Evolutionary conservation across 2,797 vertebrate genomes (phyloP), one percentile per base, ranked within the genome.

Genomic region (Myioborus miniatus): DNA sequence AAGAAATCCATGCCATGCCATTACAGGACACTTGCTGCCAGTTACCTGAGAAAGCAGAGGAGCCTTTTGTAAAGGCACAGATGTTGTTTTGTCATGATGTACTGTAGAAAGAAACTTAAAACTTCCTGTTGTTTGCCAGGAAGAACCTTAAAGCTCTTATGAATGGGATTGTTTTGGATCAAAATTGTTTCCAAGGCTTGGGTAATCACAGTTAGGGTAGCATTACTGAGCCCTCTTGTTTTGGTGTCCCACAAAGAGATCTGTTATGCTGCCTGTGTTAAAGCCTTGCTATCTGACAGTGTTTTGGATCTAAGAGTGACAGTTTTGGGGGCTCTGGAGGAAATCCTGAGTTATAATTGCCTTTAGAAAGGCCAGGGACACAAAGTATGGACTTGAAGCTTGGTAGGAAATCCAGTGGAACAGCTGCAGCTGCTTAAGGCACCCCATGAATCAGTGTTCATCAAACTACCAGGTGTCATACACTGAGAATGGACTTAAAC

Each of bases 271-370:
- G 62, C 41, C 58, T 70, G 9, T 62, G 64, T 80, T 86, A 39
- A 80, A 83, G 41, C 39, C 34, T 87, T 76, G 32, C 82, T 81
- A 74, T 77, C 53, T 41, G 37, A 39, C 37, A 39, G 37, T 39
- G 24, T 46, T 83, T 55, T 59, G 41, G 11, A 60, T 56, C 36
- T 29, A 30, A 78, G 58, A 64, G 44, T 50, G 44, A 37, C 81
- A 53, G 29, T 67, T 86, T 26, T 74, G 29, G 37, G 56, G 70
- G 27, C 80, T 55, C 36, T 84, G n/a, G 29, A 53, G 30, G 68
- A 90, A 86, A 74, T 68, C 43, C 80, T 50, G 58, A 78, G 23
- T 79, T 88, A 52, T 32, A 71, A n/a, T 39, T 82, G 39, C 74
- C 83, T 89, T 18, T 39, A 72, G 83, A 72, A 93, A 60, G 72